Evolutionary conservation across 92 coral and sea anemone species (phyloP).

Genomic region (Parazoanthus swiftii): DNA sequence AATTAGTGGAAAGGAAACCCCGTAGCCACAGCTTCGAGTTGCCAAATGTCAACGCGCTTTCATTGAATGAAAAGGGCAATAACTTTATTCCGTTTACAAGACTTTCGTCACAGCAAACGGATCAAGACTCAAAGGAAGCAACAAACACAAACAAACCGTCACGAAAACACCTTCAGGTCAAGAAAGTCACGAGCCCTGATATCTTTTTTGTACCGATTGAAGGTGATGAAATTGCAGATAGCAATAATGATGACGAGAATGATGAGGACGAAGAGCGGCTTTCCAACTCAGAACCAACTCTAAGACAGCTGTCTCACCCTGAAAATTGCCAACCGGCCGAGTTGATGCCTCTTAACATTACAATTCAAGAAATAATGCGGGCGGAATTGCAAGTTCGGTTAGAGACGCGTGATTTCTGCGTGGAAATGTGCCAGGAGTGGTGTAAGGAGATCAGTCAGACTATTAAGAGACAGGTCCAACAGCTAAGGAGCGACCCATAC

Average conservation of each 20-base stretch:
- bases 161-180: constrained; percentile 38
- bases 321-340: constrained; percentile 25
- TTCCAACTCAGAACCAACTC: constrained; percentile 17
- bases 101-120: neutral
- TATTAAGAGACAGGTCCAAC: constrained; percentile 70
- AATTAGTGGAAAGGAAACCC: neutral
- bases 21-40: constrained; percentile 32
- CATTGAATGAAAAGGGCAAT: constrained; percentile 16
- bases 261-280: constrained; percentile 8
- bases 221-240: constrained; percentile 53
- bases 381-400: constrained; percentile 60
- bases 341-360: constrained; percentile 20
- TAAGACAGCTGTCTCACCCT: constrained; percentile 4
- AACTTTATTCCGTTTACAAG: neutral
- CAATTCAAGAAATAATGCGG: constrained; percentile 58
- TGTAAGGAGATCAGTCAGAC: constrained; percentile 77
- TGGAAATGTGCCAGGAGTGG: constrained; percentile 81
- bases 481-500: constrained; percentile 57
- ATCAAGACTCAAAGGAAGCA: neutral
- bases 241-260: constrained; percentile 19
- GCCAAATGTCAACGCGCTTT: constrained; percentile 2
- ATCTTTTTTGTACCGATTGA: constrained; percentile 69
- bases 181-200: constrained; percentile 67
- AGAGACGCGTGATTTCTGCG: constrained; percentile 58
- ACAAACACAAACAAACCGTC: neutral